These are phyloP conservation scores for Drosophila aff. DNA, from an alignment of 1,140 invertebrate species.

Conservation along the genomic window DNA sequence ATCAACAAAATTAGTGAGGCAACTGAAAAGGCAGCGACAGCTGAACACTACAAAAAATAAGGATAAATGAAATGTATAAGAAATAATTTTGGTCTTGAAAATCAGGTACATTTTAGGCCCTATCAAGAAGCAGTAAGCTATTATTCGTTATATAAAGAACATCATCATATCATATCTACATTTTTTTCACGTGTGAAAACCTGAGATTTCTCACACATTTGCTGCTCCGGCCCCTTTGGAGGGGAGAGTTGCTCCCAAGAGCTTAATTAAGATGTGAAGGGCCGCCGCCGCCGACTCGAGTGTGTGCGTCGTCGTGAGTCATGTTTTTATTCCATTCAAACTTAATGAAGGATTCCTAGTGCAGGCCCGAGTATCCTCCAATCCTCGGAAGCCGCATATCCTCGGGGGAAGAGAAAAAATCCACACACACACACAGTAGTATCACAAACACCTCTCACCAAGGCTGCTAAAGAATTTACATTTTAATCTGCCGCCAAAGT, in stretches of 20 bases:
- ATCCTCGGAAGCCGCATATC: constrained; percentile 15
- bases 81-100: background rate
- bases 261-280: constrained; percentile 79
- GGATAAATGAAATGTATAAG: background rate
- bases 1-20: constrained; percentile 66
- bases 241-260: constrained; percentile 71
- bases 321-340: constrained; percentile 77
- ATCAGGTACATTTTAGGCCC: rapidly evolving
- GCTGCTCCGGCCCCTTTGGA: constrained; percentile 35
- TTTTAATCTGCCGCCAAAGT: constrained; percentile 77
- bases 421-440: background rate
- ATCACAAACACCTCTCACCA: constrained; percentile 25
- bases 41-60: constrained; percentile 15
- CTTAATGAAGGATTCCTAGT: constrained; percentile 73
- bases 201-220: constrained; percentile 73
- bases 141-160: background rate
- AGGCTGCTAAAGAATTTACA: constrained; percentile 71
- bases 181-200: constrained; percentile 30
- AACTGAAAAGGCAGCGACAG: constrained; percentile 27
- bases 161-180: background rate
- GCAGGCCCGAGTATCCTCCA: constrained; percentile 20
- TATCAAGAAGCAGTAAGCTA: background rate
- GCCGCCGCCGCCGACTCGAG: constrained; percentile 36
- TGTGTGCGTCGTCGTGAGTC: constrained; percentile 21
- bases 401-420: constrained; percentile 16